Evolutionary conservation across 2,888 invertebrate genomes (phyloP), one percentile per base, ranked within the genome.

Genomic region (Clepsis dumicolana): DNA sequence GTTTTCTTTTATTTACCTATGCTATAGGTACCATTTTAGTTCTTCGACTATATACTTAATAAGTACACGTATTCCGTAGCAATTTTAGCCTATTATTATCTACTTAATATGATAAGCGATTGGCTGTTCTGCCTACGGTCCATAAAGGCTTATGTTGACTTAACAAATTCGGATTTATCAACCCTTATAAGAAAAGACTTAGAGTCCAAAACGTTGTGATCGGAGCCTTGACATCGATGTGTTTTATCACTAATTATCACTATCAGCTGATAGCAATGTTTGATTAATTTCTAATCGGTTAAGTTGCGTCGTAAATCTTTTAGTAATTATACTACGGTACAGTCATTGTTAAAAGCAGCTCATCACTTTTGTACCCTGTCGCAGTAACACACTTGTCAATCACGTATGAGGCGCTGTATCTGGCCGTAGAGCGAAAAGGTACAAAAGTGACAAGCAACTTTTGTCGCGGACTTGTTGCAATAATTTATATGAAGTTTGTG

Each of bases 211-310:
- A 72, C 79, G 16, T 68, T 50, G 64, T 72, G 71, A 60, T 70
- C 65, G 73, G 71, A 56, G 70, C 85, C 85, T 87, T 88, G 86
- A 84, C 86, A 84, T 84, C 82, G 84, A 86, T 87, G 82, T 81
- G 81, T 78, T 79, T 70, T 71, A 79, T 35, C 35, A 10, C 2
- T 35, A 35, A 16, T 18, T 44, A 44, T 38, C 38, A 44, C 16
- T 48, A 48, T 76, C 65, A 62, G 71, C 24, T 35, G 67, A 65
- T 65, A 59, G 38, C 27, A 48, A 27, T 59, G 74, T 81, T 77
- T 75, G 78, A 81, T 70, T 69, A 21, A 48, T 48, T 21, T 24
- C 29, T 60, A 61, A 61, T 61, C 48, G 60, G 60, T 18, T 27
- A 61, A 48, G 60, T 29, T 14, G 4, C 12, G 60, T 21, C 18